These are phyloP conservation scores for Pelusios castaneus DNA, from an alignment of 2,113 vertebrate genomes.

Conservation along the genomic window DNA sequence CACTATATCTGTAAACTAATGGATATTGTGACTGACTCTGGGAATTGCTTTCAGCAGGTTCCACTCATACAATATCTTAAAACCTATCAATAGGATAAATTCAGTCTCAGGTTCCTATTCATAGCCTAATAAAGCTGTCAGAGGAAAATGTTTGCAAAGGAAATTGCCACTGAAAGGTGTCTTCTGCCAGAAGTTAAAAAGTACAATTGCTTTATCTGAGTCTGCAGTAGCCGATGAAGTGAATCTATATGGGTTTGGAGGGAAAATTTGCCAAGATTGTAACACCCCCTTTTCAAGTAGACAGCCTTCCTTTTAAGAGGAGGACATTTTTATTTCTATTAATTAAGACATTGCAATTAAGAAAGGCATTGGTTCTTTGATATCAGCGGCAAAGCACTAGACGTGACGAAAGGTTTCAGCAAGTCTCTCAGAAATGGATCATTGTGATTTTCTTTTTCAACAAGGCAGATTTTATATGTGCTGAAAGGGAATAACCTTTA, in stretches of 20 bases:
- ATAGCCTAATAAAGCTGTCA: slow-evolving; percentile 63
- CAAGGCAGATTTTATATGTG: background rate
- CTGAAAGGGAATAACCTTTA: background rate
- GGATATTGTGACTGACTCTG: slow-evolving; percentile 2
- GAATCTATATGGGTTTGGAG: slow-evolving; percentile 51
- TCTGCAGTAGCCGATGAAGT: background rate
- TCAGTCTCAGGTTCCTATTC: slow-evolving; percentile 26
- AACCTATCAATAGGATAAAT: slow-evolving; percentile 18
- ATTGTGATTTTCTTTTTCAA: accelerated
- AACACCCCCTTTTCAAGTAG: slow-evolving; percentile 46
- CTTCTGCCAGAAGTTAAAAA: slow-evolving; percentile 49
- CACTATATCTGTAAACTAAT: background rate
- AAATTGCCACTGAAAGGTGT: slow-evolving; percentile 44
- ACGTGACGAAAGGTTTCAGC: slow-evolving; percentile 16
- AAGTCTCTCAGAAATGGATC: background rate
- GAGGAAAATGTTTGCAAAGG: slow-evolving; percentile 43
- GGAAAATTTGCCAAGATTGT: slow-evolving; percentile 52
- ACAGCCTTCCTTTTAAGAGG: slow-evolving; percentile 35
- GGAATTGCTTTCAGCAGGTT: slow-evolving; percentile 28
- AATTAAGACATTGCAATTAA: slow-evolving; percentile 50
- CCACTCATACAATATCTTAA: slow-evolving; percentile 3
- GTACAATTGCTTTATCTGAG: slow-evolving; percentile 44
- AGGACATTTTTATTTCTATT: background rate
- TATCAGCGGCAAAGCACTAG: background rate
- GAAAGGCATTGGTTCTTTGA: slow-evolving; percentile 14